Conservation (phyloP, 2,888 invertebrate genomes). For the Cosmopolites sordidus region DNA sequence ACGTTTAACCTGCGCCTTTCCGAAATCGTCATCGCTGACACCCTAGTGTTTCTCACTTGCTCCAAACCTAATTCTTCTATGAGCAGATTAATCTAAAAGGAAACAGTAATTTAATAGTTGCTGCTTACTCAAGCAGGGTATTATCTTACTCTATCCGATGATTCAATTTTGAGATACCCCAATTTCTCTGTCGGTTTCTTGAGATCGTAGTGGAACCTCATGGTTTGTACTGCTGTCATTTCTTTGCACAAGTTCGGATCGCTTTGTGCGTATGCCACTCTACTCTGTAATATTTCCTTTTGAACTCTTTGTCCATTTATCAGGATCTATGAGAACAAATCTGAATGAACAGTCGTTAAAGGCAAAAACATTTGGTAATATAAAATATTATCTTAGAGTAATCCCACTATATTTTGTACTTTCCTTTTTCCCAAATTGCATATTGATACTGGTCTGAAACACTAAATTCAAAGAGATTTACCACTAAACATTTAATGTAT, state of each 20-base stretch:
- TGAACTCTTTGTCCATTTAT: slow-evolving; percentile 25
- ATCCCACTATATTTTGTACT: neutral
- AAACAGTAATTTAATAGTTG: too few species aligned
- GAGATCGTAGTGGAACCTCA: slow-evolving; percentile 78
- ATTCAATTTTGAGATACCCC: slow-evolving; percentile 64
- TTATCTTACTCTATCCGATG: slow-evolving; percentile 64
- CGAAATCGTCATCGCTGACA: slow-evolving; percentile 80
- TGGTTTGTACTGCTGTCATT: slow-evolving; percentile 85
- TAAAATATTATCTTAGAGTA: neutral
- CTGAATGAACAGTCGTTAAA: too few species aligned
- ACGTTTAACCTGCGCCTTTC: slow-evolving; percentile 83
- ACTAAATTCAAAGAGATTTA: too few species aligned
- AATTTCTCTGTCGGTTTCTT: slow-evolving; percentile 60
- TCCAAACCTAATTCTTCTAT: slow-evolving; percentile 89
- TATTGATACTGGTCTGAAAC: too few species aligned
- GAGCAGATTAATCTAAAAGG: slow-evolving; percentile 72
- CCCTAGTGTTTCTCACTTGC: slow-evolving; percentile 82
- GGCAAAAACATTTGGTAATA: neutral
- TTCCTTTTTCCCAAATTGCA: too few species aligned
- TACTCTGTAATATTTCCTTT: slow-evolving; percentile 62
- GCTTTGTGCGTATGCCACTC: slow-evolving; percentile 71
- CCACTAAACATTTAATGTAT: too few species aligned
- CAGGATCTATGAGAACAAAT: slow-evolving; percentile 17
- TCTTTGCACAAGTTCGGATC: slow-evolving; percentile 76
- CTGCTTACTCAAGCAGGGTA: too few species aligned